Conservation (phyloP, 2,888 invertebrate genomes). For the Euplagia quadripunctaria region DNA sequence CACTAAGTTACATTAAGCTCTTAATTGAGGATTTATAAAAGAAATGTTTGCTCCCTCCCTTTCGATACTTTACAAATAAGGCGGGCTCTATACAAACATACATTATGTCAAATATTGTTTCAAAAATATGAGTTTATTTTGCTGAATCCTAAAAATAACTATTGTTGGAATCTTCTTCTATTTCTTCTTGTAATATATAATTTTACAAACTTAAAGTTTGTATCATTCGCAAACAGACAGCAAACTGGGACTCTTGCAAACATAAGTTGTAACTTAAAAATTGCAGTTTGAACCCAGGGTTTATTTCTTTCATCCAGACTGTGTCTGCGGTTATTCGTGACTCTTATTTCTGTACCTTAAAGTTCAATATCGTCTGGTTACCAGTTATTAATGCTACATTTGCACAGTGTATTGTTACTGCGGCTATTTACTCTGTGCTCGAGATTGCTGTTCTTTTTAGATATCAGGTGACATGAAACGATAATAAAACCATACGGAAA, state of each 20-base stretch:
- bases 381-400: slow-evolving; percentile 47
- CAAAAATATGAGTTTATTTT: neutral
- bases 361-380: slow-evolving; percentile 27
- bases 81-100: too few species aligned
- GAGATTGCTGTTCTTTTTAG: slow-evolving; percentile 50
- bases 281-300: slow-evolving; percentile 32
- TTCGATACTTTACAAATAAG: too few species aligned
- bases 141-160: neutral
- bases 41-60: too few species aligned
- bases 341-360: slow-evolving; percentile 24
- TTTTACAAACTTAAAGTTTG: slow-evolving; percentile 4
- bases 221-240: slow-evolving; percentile 23
- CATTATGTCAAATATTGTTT: neutral
- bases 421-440: slow-evolving; percentile 54
- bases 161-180: neutral
- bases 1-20: too few species aligned
- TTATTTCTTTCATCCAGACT: slow-evolving; percentile 26
- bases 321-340: slow-evolving; percentile 16
- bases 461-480: slow-evolving; percentile 27
- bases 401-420: slow-evolving; percentile 58
- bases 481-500: slow-evolving; percentile 29
- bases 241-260: slow-evolving; percentile 20
- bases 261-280: slow-evolving; percentile 41
- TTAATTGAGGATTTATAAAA: too few species aligned
- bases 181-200: slow-evolving; percentile 1